These are phyloP conservation scores for Tuberolachnus salignus DNA, from an alignment of 2,888 invertebrate genomes.

Conservation along the genomic window DNA sequence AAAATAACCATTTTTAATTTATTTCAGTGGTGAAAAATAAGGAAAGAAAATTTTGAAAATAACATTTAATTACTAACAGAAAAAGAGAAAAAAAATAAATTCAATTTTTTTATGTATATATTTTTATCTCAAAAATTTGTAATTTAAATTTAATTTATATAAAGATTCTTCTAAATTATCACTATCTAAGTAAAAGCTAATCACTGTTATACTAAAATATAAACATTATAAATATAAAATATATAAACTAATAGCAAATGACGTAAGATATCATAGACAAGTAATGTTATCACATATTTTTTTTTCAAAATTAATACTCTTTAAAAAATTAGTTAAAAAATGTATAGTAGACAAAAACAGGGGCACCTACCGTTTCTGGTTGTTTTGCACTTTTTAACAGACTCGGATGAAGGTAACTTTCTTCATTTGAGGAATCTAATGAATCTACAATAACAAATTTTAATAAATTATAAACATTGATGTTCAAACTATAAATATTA, in stretches of 20 bases:
- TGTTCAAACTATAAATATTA: background rate
- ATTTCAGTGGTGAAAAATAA: background rate
- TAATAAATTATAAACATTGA: background rate
- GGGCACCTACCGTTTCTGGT: conserved; percentile 71
- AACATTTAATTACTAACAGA: no score
- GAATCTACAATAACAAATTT: conserved; percentile 31
- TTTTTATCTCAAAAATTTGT: background rate
- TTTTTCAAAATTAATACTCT: conserved; percentile 17
- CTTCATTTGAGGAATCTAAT: conserved; percentile 61
- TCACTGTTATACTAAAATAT: background rate
- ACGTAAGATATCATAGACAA: conserved; percentile 47
- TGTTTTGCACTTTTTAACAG: conserved; percentile 70
- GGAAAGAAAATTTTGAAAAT: no score
- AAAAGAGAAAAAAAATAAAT: background rate
- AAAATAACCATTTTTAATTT: background rate
- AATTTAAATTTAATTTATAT: conserved; percentile 9
- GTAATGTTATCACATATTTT: conserved; percentile 44
- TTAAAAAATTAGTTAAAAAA: conserved; percentile 22
- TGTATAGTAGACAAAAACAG: conserved; percentile 30
- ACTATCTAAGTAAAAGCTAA: conserved; percentile 18
- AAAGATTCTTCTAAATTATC: background rate
- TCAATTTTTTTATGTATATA: conserved; percentile 10
- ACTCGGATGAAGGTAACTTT: conserved; percentile 85
- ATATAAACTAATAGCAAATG: conserved; percentile 22
- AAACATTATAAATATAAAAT: background rate